Base-by-base conservation (phyloP, 2,797 vertebrate genomes). In the Sebastes nivosus region DNA sequence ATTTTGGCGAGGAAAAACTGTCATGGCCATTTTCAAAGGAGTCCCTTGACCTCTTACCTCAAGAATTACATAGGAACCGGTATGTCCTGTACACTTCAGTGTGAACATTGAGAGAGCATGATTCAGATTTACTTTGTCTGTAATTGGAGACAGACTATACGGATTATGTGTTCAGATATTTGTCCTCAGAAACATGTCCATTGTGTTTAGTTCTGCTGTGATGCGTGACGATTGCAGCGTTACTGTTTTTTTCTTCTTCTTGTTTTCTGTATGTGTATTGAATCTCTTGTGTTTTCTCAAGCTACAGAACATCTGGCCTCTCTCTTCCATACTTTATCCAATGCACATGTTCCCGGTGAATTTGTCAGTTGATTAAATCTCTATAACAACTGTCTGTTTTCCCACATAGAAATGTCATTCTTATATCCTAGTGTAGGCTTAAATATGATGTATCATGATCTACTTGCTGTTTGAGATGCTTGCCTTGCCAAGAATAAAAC, bases 321-420 rank as follows among this genome's bases (percentile, higher is more conserved):
- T 55, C 24, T 50, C 1, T 1, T 77, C 61, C 13, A 0, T 32
- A 55, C 69, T 78, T 68, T 12, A 25, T 8, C 59, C 9, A 30
- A 16, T 29, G 58, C 52, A 68, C 57, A 82, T 68, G 73, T 64
- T 80, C 67, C 29, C 0, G 2, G n/a, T 42, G 38, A 42, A 72
- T 67, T 60, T 77, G 50, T 64, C 65, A 63, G 36, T 24, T 63
- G 72, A 65, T 82, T 75, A 61, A 59, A 36, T 77, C 60, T 55
- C 14, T 74, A 64, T 78, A 60, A 50, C 29, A 32, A 8, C 64
- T 72, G 57, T 25, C 59, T 11, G 16, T 38, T 11, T 61, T 77
- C 54, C 58, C 30, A 61, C 5, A 14, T 55, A 59, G 5, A 60
- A 54, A 25, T 34, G 46, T 5, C 8, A 11, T 75, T 68, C 65